Evolutionary conservation across 2,888 invertebrate species (phyloP).

Genomic region (Phymatocera aterrima): DNA sequence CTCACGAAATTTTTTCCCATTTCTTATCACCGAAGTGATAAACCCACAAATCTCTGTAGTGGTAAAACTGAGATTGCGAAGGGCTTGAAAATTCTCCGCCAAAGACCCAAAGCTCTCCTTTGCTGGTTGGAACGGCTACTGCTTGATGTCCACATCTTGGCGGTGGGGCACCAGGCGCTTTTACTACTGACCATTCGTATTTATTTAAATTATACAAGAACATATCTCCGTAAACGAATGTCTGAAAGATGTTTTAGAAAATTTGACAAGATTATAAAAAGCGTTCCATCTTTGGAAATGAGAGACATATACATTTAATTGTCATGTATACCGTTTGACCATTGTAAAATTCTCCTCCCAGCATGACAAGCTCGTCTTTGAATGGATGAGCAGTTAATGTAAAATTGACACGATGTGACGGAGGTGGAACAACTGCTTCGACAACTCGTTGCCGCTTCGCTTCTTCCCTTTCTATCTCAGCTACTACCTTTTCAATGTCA

Average conservation of each 20-base stretch:
- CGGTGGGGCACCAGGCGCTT: constrained; percentile 90
- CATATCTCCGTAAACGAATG: constrained; percentile 91
- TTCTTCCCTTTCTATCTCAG: constrained; percentile 87
- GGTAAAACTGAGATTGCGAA: constrained; percentile 93
- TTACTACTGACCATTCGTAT: constrained; percentile 87
- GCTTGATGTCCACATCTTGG: constrained; percentile 95
- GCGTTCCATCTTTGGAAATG: not conserved
- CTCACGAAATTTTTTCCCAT: constrained; percentile 87
- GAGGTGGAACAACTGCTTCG: constrained; percentile 81
- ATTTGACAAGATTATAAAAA: not conserved
- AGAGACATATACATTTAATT: not conserved
- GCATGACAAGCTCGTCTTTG: constrained; percentile 91
- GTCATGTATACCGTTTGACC: constrained; percentile 82
- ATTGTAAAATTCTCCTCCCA: constrained; percentile 95
- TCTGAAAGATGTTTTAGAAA: constrained; percentile 77
- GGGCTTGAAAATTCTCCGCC: constrained; percentile 96
- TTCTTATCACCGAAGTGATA: constrained; percentile 84
- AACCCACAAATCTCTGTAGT: constrained; percentile 94
- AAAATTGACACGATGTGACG: constrained; percentile 88
- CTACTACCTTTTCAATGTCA: constrained; percentile 88
- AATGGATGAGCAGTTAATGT: constrained; percentile 89
- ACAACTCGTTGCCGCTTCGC: constrained; percentile 81
- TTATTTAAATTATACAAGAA: constrained; percentile 88
- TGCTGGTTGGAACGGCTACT: constrained; percentile 83
- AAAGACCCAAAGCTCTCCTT: constrained; percentile 87